Base-by-base conservation (phyloP, 53 echinoderm and acorn worm genomes). In the Crossaster papposus region DNA sequence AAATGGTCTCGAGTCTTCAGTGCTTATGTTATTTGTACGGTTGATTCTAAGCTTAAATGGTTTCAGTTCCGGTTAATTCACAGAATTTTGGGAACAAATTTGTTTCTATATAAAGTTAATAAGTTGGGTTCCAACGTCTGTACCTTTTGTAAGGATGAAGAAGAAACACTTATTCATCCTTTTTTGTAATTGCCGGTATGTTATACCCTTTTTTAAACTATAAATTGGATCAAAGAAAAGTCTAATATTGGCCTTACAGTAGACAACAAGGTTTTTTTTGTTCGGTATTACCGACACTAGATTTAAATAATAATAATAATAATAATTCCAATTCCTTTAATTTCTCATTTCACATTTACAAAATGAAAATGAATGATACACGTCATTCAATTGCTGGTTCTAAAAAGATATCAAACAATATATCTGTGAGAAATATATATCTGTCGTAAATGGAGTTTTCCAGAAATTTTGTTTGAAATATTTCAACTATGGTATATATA, bases 121-220 rank as follows among this genome's bases (percentile, higher is more conserved):
- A 65, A 65, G 26, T 65, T 65, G 20, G 65, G 22, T 65, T 65
- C 65, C 20, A 65, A 65, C 20, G 65, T 65, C 26, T 65, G 65
- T 18, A 65, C 65, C 26, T 65, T 65, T 18, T 65, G 65, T 23
- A 65, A 65, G 22, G 65, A 65, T 65, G 10, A 65, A 65, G 65
- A 65, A 18, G 65, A 65, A 65, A 65, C 65, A 4, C 65, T 65
- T 65, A 65, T 65, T 65, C 20, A 65, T n/a, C 65, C 65, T 65
- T 20, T 65, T 65, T 18, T 65, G 65, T 24, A 65, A 65, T 65
- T 65, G 65, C 65, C 65, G 22, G 4, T 65, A 65, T 65, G 22
- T 24, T 8, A 12, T 65, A 5, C 22, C 20, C 20, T 18, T 65
- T 65, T 65, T 24, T 20, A 11, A 65, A 12, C 26, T 5, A 18